Evolutionary conservation across 1,140 invertebrate genomes (phyloP), one percentile per base, ranked within the genome.

Genomic region (Drosophila azteca): DNA sequence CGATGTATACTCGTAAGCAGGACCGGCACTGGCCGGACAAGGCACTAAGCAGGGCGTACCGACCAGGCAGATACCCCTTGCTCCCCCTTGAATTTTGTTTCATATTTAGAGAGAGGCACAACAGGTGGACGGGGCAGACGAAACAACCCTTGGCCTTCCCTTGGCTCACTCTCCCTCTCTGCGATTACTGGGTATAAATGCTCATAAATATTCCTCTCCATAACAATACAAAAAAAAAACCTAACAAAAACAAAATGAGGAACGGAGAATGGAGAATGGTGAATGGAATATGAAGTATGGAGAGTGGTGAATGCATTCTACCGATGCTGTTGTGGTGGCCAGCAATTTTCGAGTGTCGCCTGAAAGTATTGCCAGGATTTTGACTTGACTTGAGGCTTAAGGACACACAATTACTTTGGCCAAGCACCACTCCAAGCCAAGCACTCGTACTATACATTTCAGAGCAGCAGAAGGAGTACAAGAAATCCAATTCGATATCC

Each of bases 261-360:
- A 51, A 48, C 41, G 41, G 31, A 41, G 41, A 52, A 53, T 51
- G 17, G 17, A 20, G 17, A 49, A 45, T 48, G 11, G 0, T 17
- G 41, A 52, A 53, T 51, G 17, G 17, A 20, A 1, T 43, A 45
- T 48, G 41, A 52, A 53, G 17, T 51, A 45, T 48, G 11, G 0
- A 26, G 24, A 51, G 43, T 45, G 46, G 31, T 35, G 41, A 52
- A 53, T 41, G 60, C 54, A 17, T 24, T 5, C 20, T 49, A 13
- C 17, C 17, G 45, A 3, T 24, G 20, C 8, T 45, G 45, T 22
- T 48, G 11, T 51, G 29, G 46, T 41, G 68, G 59, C 61, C 44
- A 63, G 70, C 71, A 61, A 76, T 76, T 76, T 75, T 68, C 51
- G 55, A 68, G 63, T 61, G 57, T 45, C 62, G 72, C 51, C 62